Conservation (phyloP, 2,113 vertebrate species). For the Pseudorasbora parva region DNA sequence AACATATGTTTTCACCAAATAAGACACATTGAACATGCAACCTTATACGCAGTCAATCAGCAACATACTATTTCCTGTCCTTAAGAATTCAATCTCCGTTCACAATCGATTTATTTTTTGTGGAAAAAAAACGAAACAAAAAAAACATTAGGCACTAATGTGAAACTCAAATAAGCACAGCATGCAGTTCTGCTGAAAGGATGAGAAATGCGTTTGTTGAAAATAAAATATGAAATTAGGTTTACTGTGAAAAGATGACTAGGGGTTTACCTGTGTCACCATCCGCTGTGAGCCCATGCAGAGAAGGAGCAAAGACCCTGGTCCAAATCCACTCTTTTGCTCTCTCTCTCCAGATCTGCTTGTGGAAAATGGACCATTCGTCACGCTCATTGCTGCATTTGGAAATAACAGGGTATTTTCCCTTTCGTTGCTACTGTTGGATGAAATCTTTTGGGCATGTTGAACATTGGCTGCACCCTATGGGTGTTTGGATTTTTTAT, state of each 20-base stretch:
- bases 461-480: constrained; percentile 59
- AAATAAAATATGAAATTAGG: constrained; percentile 19
- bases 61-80: constrained; percentile 36
- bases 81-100: constrained; percentile 39
- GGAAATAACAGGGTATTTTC: constrained; percentile 34
- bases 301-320: background rate
- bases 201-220: constrained; percentile 1
- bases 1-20: constrained; percentile 20
- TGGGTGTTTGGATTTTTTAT: constrained; percentile 38
- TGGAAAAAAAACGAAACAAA: background rate
- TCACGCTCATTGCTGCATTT: constrained; percentile 39
- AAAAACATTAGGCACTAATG: background rate
- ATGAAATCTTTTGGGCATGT: constrained; percentile 52
- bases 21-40: constrained; percentile 16
- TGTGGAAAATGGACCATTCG: constrained; percentile 42
- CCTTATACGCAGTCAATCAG: constrained; percentile 32
- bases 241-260: constrained; percentile 24
- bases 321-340: background rate
- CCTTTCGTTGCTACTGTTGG: constrained; percentile 40
- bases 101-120: constrained; percentile 30
- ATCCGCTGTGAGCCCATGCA: constrained; percentile 29
- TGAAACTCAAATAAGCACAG: constrained; percentile 1
- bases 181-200: constrained; percentile 25
- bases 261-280: constrained; percentile 42
- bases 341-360: background rate